These are phyloP conservation scores for Drosophila neocordata DNA, from an alignment of 1,140 invertebrate genomes.

Conservation along the genomic window DNA sequence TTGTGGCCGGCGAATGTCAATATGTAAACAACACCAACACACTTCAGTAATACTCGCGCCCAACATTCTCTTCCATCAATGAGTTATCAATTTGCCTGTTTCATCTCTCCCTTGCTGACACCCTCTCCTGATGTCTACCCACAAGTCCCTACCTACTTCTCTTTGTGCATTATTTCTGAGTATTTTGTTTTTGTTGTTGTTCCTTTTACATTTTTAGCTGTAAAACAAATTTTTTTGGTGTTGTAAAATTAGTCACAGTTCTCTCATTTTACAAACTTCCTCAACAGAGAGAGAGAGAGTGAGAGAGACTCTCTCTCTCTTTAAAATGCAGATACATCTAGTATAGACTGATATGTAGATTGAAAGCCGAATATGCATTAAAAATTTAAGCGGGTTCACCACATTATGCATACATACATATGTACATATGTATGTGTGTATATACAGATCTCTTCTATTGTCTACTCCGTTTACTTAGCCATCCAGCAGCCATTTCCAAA, in stretches of 20 bases:
- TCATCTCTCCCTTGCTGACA: not conserved
- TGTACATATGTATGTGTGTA: too few species aligned
- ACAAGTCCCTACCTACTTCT: not conserved
- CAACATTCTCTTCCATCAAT: constrained; percentile 44
- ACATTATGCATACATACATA: not conserved
- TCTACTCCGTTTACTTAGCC: not conserved
- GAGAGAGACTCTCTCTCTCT: constrained; percentile 12
- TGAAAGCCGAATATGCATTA: not conserved
- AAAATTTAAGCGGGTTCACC: not conserved
- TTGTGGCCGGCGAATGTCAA: constrained; percentile 54
- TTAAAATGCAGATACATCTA: not conserved
- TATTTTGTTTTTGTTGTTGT: constrained; percentile 19
- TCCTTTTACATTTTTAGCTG: constrained; percentile 1
- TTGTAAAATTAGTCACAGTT: constrained; percentile 50
- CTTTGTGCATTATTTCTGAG: constrained; percentile 36
- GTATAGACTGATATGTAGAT: constrained; percentile 1
- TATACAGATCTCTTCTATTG: not conserved
- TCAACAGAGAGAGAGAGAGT: too few species aligned
- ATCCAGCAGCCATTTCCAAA: not conserved
- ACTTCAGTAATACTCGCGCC: not conserved
- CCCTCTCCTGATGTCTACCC: not conserved
- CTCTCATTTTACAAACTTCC: not conserved
- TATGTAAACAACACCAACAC: constrained; percentile 70
- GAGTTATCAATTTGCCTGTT: constrained; percentile 38
- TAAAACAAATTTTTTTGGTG: constrained; percentile 5